A percentile compares a stretch with the other conserved stretches of the same genome.
Conservation (phyloP, 2,113 vertebrate species). For the Aspiorhynchus laticeps region DNA sequence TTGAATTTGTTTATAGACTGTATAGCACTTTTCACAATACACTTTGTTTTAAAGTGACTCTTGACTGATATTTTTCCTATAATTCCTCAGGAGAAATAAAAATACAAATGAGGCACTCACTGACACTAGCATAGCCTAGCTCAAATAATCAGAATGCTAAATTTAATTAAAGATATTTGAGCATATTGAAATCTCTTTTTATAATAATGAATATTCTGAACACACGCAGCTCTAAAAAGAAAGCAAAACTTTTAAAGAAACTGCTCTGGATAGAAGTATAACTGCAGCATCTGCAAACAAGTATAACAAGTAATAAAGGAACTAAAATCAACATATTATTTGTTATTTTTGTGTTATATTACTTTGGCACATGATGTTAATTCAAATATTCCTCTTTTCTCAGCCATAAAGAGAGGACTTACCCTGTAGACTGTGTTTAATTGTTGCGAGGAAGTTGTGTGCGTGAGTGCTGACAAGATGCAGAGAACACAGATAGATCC, state of each 20-base stretch:
- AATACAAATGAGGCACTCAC: background rate
- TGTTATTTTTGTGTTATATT: no score
- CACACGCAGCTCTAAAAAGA: background rate
- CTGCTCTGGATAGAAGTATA: background rate
- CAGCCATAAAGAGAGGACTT: background rate
- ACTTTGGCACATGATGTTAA: background rate
- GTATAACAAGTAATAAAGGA: background rate
- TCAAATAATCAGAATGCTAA: background rate
- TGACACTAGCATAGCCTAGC: background rate
- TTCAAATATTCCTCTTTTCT: background rate
- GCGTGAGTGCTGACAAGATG: slow-evolving; percentile 61
- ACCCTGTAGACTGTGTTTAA: slow-evolving; percentile 21
- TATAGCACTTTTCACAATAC: background rate
- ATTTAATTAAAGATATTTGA: background rate
- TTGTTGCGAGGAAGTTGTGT: background rate
- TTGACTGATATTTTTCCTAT: background rate
- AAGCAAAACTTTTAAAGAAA: background rate
- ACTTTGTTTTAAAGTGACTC: background rate
- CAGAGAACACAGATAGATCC: slow-evolving; percentile 60
- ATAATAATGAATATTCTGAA: background rate
- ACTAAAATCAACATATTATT: background rate
- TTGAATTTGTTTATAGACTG: background rate
- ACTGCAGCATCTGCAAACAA: background rate
- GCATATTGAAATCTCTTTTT: background rate
- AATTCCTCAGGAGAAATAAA: background rate